A percentile compares a stretch with the other conserved stretches of the same genome.
Conservation (phyloP, 2,797 vertebrate species). For the Brachymystax lenok region DNA sequence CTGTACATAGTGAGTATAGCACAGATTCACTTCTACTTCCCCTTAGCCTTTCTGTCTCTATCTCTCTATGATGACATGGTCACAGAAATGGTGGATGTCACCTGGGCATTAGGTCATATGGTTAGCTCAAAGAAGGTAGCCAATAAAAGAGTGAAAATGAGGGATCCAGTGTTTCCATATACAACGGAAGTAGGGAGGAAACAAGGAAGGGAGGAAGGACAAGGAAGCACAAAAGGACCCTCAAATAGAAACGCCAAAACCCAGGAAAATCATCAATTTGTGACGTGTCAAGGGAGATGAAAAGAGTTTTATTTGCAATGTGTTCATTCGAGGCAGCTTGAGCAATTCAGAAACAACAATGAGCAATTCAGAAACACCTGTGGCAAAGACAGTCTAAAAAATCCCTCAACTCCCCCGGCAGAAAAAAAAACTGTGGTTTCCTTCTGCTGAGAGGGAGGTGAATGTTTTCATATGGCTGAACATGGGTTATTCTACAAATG, state of each 20-base stretch:
- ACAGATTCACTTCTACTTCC: not conserved
- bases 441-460: constrained; percentile 33
- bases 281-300: constrained; percentile 7
- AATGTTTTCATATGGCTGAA: constrained; percentile 16
- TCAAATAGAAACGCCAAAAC: constrained; percentile 29
- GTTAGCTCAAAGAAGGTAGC: not conserved
- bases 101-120: constrained; percentile 11
- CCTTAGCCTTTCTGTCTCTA: not conserved
- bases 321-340: not conserved
- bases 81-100: constrained; percentile 17
- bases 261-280: too few species aligned
- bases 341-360: not conserved
- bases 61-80: constrained; percentile 1
- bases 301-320: not conserved
- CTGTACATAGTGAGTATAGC: not conserved
- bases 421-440: constrained; percentile 10
- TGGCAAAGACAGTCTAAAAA: constrained; percentile 26
- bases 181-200: constrained; percentile 25
- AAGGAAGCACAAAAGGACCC: constrained; percentile 12
- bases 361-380: constrained; percentile 24
- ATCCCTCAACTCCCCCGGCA: not conserved
- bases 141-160: constrained; percentile 5
- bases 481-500: constrained; percentile 13
- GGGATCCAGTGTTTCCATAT: constrained; percentile 9
- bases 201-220: constrained; percentile 22